These are phyloP conservation scores for Liasis olivaceus DNA, from an alignment of 2,797 vertebrate species.

Conservation along the genomic window DNA sequence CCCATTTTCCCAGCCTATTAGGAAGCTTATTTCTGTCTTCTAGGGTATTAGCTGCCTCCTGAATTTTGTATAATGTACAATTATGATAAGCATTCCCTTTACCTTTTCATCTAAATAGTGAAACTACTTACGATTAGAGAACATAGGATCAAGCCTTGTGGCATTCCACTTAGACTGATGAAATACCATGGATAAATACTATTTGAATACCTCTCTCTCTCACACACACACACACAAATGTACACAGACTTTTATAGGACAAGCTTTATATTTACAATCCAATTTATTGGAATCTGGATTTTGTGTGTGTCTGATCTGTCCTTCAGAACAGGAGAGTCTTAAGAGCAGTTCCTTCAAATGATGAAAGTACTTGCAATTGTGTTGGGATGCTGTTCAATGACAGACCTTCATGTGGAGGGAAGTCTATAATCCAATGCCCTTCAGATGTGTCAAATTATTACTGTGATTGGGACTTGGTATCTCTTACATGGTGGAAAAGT, in stretches of 20 bases:
- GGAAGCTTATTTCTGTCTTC: too few species aligned
- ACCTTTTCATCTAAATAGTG: background rate
- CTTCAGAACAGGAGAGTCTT: background rate
- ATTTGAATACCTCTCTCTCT: background rate
- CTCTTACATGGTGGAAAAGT: background rate
- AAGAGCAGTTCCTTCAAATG: background rate
- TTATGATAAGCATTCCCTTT: too few species aligned
- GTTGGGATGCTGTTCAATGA: too few species aligned
- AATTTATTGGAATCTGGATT: background rate
- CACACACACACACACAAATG: background rate
- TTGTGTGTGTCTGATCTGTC: background rate
- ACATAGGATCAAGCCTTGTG: background rate
- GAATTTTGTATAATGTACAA: background rate
- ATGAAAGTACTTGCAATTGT: background rate
- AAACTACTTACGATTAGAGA: background rate
- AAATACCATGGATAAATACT: background rate
- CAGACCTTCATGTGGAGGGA: too few species aligned
- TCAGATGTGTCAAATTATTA: too few species aligned
- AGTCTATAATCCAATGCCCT: too few species aligned
- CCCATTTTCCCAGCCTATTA: too few species aligned
- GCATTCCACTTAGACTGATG: background rate
- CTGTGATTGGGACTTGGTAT: too few species aligned
- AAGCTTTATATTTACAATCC: background rate
- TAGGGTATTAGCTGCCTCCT: background rate
- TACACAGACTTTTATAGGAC: background rate